Evolutionary conservation across 2,888 invertebrate species (phyloP), one percentile per base, ranked within the genome.

Genomic region (Phaonia tiefii): DNA sequence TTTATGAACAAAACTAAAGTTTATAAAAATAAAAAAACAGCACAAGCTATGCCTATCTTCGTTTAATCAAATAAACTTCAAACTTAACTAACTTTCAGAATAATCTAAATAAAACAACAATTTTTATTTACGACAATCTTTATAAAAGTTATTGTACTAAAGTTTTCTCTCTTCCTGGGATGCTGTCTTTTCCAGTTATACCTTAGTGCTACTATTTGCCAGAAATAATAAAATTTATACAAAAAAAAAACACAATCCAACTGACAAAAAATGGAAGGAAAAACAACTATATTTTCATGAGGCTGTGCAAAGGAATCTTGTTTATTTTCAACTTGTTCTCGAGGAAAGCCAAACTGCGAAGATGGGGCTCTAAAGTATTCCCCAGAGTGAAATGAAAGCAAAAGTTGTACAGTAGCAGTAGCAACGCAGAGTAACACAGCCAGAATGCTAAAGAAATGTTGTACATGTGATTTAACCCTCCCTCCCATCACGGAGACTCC

Each of bases 41-140:
- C n/a, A 5, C 31, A 31, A 31, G 31, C 31, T 8, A 31, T 31
- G 31, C 8, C 31, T 31, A 63, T 60, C 60, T 63, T 39, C 10
- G 25, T 56, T 60, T 42, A 39, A 20, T 22, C 63, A 42, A 42
- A 63, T 63, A 63, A 63, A 63, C 63, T 63, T 63, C 63, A 63
- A 63, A 63, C 63, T 5, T 22, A 63, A 63, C 63, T 63, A 63
- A 63, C 42, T 63, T 63, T 63, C 17, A 15, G 63, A 42, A 39
- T 69, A 74, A 77, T 80, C 77, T 77, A 67, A 75, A 79, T 79
- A 79, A 75, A 75, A 79, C 54, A 81, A 81, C 71, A 78, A 77
- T 84, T 85, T 85, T 89, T 89, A 86, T 89, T 89, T 89, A 88
- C 86, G 88, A 87, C 87, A 89, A 87, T 87, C 86, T 77, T 78